phyloP scores from a whole-genome alignment of 2,888 invertebrate genomes.

The Leptothorax acervorum region DNA sequence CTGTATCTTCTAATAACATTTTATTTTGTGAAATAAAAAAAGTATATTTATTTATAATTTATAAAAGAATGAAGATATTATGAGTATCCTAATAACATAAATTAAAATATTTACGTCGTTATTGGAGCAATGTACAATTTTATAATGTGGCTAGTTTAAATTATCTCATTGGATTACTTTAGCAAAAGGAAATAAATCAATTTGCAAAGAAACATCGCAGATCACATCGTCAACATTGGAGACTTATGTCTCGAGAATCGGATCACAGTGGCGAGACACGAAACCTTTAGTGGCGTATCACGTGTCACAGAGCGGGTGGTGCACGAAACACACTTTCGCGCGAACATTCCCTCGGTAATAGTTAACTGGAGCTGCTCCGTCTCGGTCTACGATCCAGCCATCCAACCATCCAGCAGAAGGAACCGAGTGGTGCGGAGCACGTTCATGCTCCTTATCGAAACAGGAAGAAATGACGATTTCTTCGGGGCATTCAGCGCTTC shows the following conservation, averaged over 20 bases:
- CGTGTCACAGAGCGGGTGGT: constrained; percentile 9
- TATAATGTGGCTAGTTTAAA: not conserved
- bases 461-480: constrained; percentile 47
- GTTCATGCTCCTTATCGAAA: constrained; percentile 40
- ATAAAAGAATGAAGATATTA: not conserved
- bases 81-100: not conserved
- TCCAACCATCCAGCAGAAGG: not conserved
- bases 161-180: not conserved
- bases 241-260: constrained; percentile 7
- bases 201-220: not conserved
- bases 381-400: not conserved
- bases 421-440: not conserved
- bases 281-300: constrained; percentile 34
- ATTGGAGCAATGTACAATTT: not conserved
- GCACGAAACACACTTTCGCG: constrained; percentile 21
- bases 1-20: not conserved
- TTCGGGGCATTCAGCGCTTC: constrained; percentile 18
- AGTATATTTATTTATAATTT: not conserved
- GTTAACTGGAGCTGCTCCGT: constrained; percentile 10
- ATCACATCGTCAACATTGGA: not conserved
- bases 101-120: no score
- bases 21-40: not conserved
- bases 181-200: not conserved
- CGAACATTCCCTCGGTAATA: constrained; percentile 18
- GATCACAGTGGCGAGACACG: constrained; percentile 18